Evolutionary conservation across 1,140 invertebrate genomes (phyloP).

Genomic region (Schlechtendalia chinensis): DNA sequence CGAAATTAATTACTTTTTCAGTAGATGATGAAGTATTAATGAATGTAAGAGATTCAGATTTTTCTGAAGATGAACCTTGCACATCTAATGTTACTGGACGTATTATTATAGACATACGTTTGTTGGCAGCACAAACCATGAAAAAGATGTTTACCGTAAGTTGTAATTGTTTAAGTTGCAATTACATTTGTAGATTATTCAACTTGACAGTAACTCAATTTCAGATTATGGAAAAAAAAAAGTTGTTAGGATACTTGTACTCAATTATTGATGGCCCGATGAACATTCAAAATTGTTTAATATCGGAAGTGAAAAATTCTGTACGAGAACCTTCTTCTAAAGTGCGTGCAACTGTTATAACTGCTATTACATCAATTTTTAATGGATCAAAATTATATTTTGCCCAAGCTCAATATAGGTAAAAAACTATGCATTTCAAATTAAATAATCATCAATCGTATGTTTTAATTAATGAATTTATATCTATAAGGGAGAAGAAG

Average conservation of each 20-base stretch:
- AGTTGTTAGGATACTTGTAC: conserved; percentile 27
- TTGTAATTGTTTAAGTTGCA: neutral
- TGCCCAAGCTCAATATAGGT: conserved; percentile 42
- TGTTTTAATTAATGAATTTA: neutral
- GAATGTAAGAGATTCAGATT: conserved; percentile 36
- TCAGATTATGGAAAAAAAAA: conserved; percentile 37
- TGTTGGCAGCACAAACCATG: conserved; percentile 37
- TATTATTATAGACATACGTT: conserved; percentile 10
- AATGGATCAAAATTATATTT: conserved; percentile 45
- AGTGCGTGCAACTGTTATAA: conserved; percentile 42
- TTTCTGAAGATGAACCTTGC: conserved; percentile 41
- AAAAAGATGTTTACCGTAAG: conserved; percentile 38
- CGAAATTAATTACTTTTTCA: conserved; percentile 28
- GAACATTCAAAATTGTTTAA: conserved; percentile 36
- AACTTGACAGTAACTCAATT: neutral
- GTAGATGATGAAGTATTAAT: conserved; percentile 21
- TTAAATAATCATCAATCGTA: neutral
- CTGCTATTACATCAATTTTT: conserved; percentile 40
- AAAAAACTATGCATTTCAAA: neutral
- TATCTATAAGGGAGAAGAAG: conserved; percentile 37
- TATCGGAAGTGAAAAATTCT: neutral
- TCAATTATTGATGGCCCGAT: conserved; percentile 34
- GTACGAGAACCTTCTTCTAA: conserved; percentile 32
- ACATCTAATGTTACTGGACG: neutral
- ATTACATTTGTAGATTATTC: neutral